Conservation (phyloP, 2,113 vertebrate genomes). For the Excalfactoria chinensis region DNA sequence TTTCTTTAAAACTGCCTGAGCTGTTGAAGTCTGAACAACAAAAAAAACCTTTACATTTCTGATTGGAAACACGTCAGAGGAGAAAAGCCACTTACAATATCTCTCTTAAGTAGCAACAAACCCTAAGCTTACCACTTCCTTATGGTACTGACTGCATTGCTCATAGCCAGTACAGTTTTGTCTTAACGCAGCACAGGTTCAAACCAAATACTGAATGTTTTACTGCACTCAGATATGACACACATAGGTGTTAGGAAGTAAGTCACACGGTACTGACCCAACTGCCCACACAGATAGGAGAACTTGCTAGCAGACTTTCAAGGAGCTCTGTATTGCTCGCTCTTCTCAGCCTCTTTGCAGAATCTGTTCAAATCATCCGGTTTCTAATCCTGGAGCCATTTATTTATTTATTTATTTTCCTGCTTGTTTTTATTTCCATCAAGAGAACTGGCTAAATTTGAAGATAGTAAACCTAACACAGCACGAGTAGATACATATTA, state of each 20-base stretch:
- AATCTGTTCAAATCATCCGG: conserved; percentile 16
- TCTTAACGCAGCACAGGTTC: background rate
- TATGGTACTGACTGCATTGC: background rate
- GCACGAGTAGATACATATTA: conserved; percentile 5
- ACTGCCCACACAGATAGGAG: background rate
- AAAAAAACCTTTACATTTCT: background rate
- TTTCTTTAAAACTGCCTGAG: background rate
- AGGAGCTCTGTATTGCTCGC: background rate
- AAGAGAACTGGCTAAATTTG: background rate
- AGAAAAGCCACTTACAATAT: background rate
- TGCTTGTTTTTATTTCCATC: background rate
- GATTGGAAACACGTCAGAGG: background rate
- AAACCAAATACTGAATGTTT: background rate
- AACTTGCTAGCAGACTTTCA: background rate
- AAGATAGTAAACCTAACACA: conserved; percentile 5
- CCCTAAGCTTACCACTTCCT: background rate
- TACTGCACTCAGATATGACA: background rate
- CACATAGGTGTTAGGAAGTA: background rate
- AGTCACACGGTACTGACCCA: background rate
- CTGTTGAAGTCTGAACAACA: background rate
- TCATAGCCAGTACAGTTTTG: background rate
- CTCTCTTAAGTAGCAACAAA: background rate
- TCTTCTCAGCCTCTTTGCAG: background rate
- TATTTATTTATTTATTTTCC: background rate
- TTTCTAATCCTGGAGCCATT: background rate